Base-by-base conservation (phyloP, 2,113 vertebrate species). In the Nyctereutes procyonoides region DNA sequence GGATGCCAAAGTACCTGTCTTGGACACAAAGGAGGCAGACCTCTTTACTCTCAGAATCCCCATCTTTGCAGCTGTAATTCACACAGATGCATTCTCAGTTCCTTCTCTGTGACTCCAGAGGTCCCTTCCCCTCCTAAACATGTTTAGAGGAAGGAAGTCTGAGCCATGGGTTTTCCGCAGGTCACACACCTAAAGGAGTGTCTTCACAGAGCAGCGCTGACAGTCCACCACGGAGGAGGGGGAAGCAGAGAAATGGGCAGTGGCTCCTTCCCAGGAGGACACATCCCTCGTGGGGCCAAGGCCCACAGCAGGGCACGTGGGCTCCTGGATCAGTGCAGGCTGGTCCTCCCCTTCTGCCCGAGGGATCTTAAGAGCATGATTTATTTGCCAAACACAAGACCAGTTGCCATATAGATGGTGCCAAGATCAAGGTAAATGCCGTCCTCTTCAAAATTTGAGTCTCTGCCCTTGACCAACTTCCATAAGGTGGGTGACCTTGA, bases 341-440 rank as follows among this genome's bases (percentile, higher is more conserved):
- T 43, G 17, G 12, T 17, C 14, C 62, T 76, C 32, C 14, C 8
- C 8, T 56, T 15, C 63, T 58, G 56, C 43, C 60, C 24, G 2
- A 0, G 0, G 15, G 1, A 1, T 3, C 1, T 35, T 28, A 22
- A 51, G 17, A 48, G 14, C 0, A 1, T 24, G 9, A 87, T 43
- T 32, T 38, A 74, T 60, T 22, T 4, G 6, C 20, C 5, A 0
- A 7, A 8, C 14, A 26, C 28, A 17, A 79, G 80, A 30, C 17
- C 9, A 16, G 14, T 22, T 28, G 3, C 20, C 65, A 3, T 5
- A 22, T 15, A 22, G 12, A 1, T 53, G 48, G 22, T 28, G 5
- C 69, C 1, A 0, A 22, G 17, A 53, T 53, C 26, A 14, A 1
- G 17, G 30, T 43, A 81, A 93, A 65, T 16, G 10, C 35, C 14